These are phyloP conservation scores for Gastrophysa polygoni DNA, from an alignment of 2,888 invertebrate species.

Conservation along the genomic window DNA sequence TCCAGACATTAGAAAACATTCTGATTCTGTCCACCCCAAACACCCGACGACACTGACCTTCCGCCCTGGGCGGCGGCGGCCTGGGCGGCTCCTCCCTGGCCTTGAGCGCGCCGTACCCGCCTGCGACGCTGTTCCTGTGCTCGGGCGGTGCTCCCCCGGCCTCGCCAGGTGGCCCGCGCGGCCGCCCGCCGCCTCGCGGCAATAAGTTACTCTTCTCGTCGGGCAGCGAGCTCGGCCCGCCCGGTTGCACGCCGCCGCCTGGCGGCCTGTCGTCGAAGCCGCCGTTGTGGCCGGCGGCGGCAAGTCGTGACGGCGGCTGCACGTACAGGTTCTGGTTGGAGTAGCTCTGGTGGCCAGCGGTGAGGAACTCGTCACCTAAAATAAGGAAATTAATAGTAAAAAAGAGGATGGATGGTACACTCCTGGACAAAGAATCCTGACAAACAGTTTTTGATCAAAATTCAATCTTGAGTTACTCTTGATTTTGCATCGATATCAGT, in stretches of 20 bases:
- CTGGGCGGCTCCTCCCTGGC: slow-evolving; percentile 77
- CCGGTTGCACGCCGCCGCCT: slow-evolving; percentile 43
- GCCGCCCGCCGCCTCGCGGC: slow-evolving; percentile 61
- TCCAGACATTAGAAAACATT: too few relatives aligned
- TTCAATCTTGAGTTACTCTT: too few relatives aligned
- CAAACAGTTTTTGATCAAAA: too few relatives aligned
- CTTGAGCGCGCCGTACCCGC: slow-evolving; percentile 55
- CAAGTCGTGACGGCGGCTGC: slow-evolving; percentile 80
- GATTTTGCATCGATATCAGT: too few relatives aligned
- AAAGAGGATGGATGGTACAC: background rate
- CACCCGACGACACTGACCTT: too few relatives aligned
- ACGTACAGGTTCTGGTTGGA: slow-evolving; percentile 92
- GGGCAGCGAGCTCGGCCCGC: slow-evolving; percentile 45
- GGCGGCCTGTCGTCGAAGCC: slow-evolving; percentile 55
- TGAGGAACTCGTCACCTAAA: slow-evolving; percentile 57
- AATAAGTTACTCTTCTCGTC: slow-evolving; percentile 75
- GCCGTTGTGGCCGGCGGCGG: slow-evolving; percentile 51
- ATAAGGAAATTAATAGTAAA: background rate
- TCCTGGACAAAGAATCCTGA: too few relatives aligned
- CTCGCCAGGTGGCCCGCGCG: slow-evolving; percentile 69
- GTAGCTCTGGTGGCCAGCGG: slow-evolving; percentile 64
- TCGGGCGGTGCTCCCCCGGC: slow-evolving; percentile 67
- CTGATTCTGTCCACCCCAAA: too few relatives aligned
- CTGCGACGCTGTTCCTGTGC: slow-evolving; percentile 59
- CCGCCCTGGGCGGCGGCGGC: slow-evolving; percentile 84